These are phyloP conservation scores for Neodiprion virginianus DNA, from an alignment of 1,140 invertebrate genomes.

Conservation along the genomic window DNA sequence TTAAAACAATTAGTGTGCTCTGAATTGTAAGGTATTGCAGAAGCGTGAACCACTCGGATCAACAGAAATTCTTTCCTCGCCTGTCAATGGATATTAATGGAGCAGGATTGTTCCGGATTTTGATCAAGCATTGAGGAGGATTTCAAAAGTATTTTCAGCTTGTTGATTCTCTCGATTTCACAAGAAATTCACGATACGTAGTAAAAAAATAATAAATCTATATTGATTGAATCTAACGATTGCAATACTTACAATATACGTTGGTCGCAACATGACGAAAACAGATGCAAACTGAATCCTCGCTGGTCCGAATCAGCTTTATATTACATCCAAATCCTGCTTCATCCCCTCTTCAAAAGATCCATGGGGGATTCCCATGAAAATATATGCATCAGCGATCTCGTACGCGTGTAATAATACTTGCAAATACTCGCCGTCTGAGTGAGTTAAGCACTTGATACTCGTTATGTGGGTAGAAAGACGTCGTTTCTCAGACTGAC, in stretches of 20 bases:
- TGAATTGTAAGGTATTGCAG: neutral
- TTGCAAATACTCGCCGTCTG: no score
- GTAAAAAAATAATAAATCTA: slow-evolving; percentile 12
- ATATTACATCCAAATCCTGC: neutral
- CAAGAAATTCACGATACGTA: neutral
- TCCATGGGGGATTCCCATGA: neutral
- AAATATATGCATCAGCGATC: no score
- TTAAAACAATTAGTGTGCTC: neutral
- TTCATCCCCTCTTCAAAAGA: neutral
- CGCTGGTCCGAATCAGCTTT: neutral
- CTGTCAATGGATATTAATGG: neutral
- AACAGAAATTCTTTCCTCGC: neutral
- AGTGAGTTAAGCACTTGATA: no score
- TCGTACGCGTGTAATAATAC: no score
- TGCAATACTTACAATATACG: neutral
- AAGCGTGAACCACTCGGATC: no score
- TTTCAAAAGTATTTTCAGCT: slow-evolving; percentile 8
- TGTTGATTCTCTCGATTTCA: neutral
- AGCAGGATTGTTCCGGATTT: neutral
- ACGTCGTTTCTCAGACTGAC: no score
- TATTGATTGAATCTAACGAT: no score
- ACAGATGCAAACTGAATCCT: neutral
- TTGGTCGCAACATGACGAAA: neutral
- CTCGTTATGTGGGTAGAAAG: no score
- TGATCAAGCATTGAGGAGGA: neutral